Evolutionary conservation across 2,797 vertebrate genomes (phyloP).

Genomic region (Molossus molossus): DNA sequence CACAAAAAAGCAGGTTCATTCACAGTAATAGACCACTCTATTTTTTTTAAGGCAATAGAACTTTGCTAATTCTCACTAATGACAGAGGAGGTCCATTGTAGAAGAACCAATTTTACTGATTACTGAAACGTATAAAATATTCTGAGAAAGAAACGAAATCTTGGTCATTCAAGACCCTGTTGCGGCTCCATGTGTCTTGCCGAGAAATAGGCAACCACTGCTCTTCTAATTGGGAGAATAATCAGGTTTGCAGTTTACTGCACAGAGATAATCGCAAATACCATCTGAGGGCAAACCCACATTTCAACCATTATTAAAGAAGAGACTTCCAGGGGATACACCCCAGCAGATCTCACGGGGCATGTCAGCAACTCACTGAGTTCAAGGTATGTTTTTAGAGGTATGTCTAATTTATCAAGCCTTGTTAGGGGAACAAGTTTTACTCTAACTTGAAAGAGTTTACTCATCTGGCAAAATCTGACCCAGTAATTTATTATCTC

Average conservation of each 20-base stretch:
- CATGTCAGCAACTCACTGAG: background rate
- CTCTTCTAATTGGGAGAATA: slow-evolving; percentile 81
- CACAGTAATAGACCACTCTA: slow-evolving; percentile 79
- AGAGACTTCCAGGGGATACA: slow-evolving; percentile 74
- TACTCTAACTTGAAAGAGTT: slow-evolving; percentile 65
- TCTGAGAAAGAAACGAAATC: slow-evolving; percentile 85
- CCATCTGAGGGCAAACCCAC: slow-evolving; percentile 59
- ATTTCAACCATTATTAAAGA: slow-evolving; percentile 66
- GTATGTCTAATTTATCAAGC: slow-evolving; percentile 61
- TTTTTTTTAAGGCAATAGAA: slow-evolving; percentile 74
- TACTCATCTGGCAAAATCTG: slow-evolving; percentile 56
- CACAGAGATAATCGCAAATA: slow-evolving; percentile 80
- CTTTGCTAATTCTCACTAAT: slow-evolving; percentile 85
- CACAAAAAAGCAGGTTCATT: slow-evolving; percentile 70
- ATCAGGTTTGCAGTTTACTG: slow-evolving; percentile 80
- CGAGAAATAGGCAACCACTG: slow-evolving; percentile 79
- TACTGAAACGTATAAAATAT: slow-evolving; percentile 85
- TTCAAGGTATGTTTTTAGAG: slow-evolving; percentile 31
- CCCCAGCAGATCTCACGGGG: background rate
- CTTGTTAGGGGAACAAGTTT: background rate
- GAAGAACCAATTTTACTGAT: slow-evolving; percentile 84
- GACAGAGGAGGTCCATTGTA: slow-evolving; percentile 74
- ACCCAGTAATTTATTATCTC: slow-evolving; percentile 40
- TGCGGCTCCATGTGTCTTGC: slow-evolving; percentile 74
- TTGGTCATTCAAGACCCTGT: slow-evolving; percentile 79